Percentiles rank a stretch among this genome's conserved stretches.
phyloP scores from a whole-genome alignment of 2,888 invertebrate genomes.

The Nomada hirtipes region DNA sequence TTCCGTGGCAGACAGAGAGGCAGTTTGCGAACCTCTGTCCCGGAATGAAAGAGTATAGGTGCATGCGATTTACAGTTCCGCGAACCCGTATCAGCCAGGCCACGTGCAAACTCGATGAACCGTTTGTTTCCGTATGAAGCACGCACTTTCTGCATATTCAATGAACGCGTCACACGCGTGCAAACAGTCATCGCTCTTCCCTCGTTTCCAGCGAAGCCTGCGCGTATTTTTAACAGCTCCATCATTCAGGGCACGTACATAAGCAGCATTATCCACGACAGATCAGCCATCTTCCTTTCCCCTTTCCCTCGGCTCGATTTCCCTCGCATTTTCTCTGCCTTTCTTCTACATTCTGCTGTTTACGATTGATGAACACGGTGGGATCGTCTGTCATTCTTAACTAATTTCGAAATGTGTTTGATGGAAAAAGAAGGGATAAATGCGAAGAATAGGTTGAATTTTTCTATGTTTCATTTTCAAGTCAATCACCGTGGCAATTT shows the following conservation, averaged over 20 bases:
- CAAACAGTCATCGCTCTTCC: slow-evolving; percentile 31
- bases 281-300: slow-evolving; percentile 12
- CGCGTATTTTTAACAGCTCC: slow-evolving; percentile 24
- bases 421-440: too few species aligned
- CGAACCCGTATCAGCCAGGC: slow-evolving; percentile 15
- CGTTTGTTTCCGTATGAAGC: slow-evolving; percentile 35
- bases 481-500: too few species aligned
- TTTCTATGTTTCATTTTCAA: too few species aligned
- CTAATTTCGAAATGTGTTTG: not conserved
- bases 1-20: not conserved
- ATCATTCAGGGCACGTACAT: slow-evolving; percentile 26
- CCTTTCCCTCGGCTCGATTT: not conserved
- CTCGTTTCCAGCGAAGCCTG: not conserved
- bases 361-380: too few species aligned
- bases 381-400: not conserved
- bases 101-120: slow-evolving; percentile 37
- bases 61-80: slow-evolving; percentile 14
- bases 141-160: slow-evolving; percentile 55
- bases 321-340: not conserved
- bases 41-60: not conserved
- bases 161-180: slow-evolving; percentile 25
- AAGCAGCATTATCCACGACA: slow-evolving; percentile 28
- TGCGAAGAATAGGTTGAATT: too few species aligned
- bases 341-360: not conserved
- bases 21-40: slow-evolving; percentile 9